Percentiles rank a stretch among this genome's conserved stretches.
Conservation (phyloP, 2,113 vertebrate species). For the Plestiodon gilberti region DNA sequence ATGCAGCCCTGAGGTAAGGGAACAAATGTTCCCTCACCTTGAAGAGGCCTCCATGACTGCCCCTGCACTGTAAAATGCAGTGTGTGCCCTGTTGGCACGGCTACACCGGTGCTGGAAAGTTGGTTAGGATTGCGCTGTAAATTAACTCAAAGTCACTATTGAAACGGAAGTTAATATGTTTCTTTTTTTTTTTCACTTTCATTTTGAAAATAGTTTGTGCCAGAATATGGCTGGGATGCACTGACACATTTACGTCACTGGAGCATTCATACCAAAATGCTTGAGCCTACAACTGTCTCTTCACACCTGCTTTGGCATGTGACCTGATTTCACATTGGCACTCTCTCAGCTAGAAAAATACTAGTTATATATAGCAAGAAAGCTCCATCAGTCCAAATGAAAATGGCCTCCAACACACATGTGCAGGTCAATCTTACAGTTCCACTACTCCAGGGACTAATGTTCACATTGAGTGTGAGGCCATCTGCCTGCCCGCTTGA, state of each 20-base stretch:
- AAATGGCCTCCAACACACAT: background rate
- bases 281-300: background rate
- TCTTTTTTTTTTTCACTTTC: background rate
- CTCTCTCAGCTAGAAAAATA: background rate
- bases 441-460: too few species aligned
- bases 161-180: background rate
- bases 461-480: too few species aligned
- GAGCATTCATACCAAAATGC: rapidly evolving
- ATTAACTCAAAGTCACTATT: rapidly evolving
- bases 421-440: too few species aligned
- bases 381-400: rapidly evolving
- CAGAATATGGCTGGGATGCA: background rate
- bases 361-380: background rate
- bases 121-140: too few species aligned
- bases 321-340: background rate
- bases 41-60: too few species aligned
- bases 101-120: too few species aligned
- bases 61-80: too few species aligned
- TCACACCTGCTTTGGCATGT: background rate
- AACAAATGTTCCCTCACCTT: too few species aligned
- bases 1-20: too few species aligned
- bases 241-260: rapidly evolving
- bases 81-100: too few species aligned
- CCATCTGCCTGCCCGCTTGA: too few species aligned
- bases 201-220: background rate